Base-by-base conservation (phyloP, 2,797 vertebrate genomes). In the Peromyscus aztecus region DNA sequence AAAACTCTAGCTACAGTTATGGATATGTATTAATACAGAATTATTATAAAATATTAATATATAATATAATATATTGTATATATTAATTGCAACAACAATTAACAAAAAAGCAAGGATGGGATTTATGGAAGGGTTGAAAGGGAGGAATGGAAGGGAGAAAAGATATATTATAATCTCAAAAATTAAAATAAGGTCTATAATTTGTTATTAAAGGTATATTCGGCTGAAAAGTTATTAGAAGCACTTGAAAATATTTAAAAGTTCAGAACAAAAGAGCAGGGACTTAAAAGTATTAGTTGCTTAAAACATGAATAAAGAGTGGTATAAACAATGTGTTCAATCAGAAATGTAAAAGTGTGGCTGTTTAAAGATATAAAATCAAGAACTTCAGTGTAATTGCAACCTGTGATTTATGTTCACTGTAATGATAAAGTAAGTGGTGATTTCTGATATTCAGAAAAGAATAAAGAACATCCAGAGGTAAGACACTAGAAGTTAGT, bases 341-440 rank as follows among this genome's bases (percentile, higher is more conserved):
- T 9, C 88, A 27, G 19, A 97, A 95, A 82, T 94, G 11, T 69
- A 43, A 83, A 17, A 73, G 40, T 73, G 17, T 46, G 14, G 13
- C 49, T 82, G 21, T 43, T 89, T 93, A 95, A 95, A 91, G 90
- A 75, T 17, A 77, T 73, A 85, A 85, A 88, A 96, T 37, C 34
- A 85, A n/a, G 23, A 29, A 71, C 4, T 91, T 61, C 4, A 17
- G 16, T 59, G 40, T 91, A 43, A 90, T 84, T 94, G 77, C 31
- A 29, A 77, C n/a, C 10, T 65, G 65, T 31, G n/a, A 87, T 43
- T 94, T 61, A 94, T 91, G 10, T 65, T 91, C 61, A 96, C 5
- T 71, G 29, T 46, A 55, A 71, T 46, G 21, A 31, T 2, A 87
- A 89, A 88, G n/a, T 82, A 75, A 94, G 90, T 55, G 81, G 8